Evolutionary conservation across 2,113 vertebrate genomes (phyloP).

Genomic region (Hippocampus abdominalis): DNA sequence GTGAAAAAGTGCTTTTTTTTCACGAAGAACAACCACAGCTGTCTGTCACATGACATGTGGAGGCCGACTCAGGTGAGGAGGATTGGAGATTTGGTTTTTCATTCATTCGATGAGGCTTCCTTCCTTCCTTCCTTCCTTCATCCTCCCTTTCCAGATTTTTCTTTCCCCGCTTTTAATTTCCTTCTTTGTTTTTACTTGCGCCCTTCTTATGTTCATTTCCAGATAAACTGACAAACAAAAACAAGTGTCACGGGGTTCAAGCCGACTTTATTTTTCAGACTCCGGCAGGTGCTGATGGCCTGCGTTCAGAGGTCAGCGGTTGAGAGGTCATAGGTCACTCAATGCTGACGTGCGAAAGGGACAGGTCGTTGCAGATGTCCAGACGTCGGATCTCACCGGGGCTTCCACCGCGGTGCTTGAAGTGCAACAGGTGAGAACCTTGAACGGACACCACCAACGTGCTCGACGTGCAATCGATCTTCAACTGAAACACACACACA

Average conservation of each 20-base stretch:
- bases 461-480: slow-evolving; percentile 35
- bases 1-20: too few species aligned
- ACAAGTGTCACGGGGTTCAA: background rate
- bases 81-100: too few species aligned
- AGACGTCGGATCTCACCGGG: slow-evolving; percentile 12
- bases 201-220: background rate
- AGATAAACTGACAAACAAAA: background rate
- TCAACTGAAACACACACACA: slow-evolving; percentile 42
- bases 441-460: slow-evolving; percentile 41
- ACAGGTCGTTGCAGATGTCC: slow-evolving; percentile 31
- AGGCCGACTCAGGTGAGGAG: too few species aligned
- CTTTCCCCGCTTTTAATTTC: too few species aligned
- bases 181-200: background rate
- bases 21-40: too few species aligned
- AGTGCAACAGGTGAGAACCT: slow-evolving; percentile 23
- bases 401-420: slow-evolving; percentile 24
- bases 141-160: too few species aligned
- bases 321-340: fast-evolving
- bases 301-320: background rate
- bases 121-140: too few species aligned
- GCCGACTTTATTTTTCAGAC: background rate
- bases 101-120: too few species aligned
- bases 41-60: too few species aligned
- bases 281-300: background rate
- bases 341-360: slow-evolving; percentile 7